Conservation (phyloP, 2,113 vertebrate genomes). For the Amazona vittata region DNA sequence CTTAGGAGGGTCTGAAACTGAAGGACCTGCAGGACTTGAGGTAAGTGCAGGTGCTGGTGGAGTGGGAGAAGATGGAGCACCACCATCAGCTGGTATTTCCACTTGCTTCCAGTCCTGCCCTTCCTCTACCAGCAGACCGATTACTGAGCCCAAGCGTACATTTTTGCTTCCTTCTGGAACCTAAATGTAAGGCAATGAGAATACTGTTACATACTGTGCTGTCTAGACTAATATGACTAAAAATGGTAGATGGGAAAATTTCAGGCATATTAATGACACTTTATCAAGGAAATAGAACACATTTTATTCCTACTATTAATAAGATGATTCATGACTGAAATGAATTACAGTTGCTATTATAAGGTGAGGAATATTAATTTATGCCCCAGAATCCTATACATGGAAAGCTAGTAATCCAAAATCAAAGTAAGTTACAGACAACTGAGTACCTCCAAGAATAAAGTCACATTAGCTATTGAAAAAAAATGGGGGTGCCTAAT, state of each 20-base stretch:
- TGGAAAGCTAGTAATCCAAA: background rate
- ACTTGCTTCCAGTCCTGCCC: slow-evolving; percentile 94
- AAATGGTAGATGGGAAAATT: background rate
- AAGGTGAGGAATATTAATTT: background rate
- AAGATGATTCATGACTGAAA: background rate
- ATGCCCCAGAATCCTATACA: background rate
- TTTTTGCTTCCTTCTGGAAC: slow-evolving; percentile 90
- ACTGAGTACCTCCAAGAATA: background rate
- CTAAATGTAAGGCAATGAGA: slow-evolving; percentile 69
- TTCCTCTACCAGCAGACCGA: slow-evolving; percentile 92
- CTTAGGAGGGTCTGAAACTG: slow-evolving; percentile 35
- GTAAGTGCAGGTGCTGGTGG: slow-evolving; percentile 5
- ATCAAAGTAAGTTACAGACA: background rate
- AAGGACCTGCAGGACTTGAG: slow-evolving; percentile 20
- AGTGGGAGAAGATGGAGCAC: slow-evolving; percentile 24
- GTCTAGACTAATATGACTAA: background rate
- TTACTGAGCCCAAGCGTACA: slow-evolving; percentile 86
- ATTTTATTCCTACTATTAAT: background rate
- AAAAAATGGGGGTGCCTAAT: background rate
- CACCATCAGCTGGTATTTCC: slow-evolving; percentile 81
- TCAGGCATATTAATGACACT: background rate
- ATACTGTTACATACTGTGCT: background rate
- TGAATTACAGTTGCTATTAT: background rate
- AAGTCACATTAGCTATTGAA: background rate
- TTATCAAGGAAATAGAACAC: background rate